Evolutionary conservation across 2,797 vertebrate species (phyloP).

Genomic region (Enteromius fasciolatus): DNA sequence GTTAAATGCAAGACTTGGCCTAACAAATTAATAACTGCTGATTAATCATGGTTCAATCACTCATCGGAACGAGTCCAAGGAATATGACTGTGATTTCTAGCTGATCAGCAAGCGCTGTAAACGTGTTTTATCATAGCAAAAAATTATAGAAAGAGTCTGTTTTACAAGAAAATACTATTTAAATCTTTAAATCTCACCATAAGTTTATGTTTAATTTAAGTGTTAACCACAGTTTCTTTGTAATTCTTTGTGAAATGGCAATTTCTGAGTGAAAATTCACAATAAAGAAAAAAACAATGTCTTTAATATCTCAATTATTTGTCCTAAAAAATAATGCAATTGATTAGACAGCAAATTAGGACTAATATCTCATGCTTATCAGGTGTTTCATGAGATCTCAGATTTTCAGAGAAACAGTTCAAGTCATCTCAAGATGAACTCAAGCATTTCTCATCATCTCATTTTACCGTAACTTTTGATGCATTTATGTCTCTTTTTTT

Average conservation of each 20-base stretch:
- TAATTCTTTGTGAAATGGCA: neutral
- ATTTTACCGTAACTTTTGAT: neutral
- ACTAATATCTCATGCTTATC: neutral
- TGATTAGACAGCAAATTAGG: neutral
- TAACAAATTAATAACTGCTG: constrained; percentile 12
- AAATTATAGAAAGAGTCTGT: neutral
- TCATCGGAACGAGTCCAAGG: neutral
- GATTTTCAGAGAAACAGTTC: neutral
- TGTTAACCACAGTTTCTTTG: neutral
- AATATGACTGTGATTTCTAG: neutral
- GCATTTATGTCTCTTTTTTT: neutral
- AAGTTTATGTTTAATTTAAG: neutral
- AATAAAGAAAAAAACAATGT: too few relatives aligned
- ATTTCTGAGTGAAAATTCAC: neutral
- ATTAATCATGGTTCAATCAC: constrained; percentile 28
- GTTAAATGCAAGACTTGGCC: constrained; percentile 14
- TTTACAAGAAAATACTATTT: neutral
- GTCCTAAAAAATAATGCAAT: neutral
- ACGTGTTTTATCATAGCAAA: neutral
- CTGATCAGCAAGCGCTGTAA: neutral
- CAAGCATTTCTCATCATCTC: neutral
- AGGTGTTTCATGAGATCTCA: neutral
- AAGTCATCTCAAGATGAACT: neutral
- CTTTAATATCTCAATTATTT: neutral
- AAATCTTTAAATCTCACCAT: too few relatives aligned